These are phyloP conservation scores for Boloria selene DNA, from an alignment of 2,888 invertebrate species.

Conservation along the genomic window DNA sequence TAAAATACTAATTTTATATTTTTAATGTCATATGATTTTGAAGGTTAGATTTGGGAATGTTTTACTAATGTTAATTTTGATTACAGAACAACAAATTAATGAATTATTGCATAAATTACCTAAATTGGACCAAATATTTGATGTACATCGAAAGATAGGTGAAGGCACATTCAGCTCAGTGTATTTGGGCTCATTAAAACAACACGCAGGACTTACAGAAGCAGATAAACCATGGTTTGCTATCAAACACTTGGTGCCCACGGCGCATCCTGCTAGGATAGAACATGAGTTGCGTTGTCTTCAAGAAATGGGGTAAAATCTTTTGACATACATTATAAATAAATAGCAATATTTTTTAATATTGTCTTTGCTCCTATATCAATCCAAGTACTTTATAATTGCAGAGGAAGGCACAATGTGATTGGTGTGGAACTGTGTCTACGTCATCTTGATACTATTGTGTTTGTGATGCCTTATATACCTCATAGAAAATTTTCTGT, in stretches of 20 bases:
- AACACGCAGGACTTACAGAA: slow-evolving; percentile 61
- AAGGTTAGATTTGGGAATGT: slow-evolving; percentile 26
- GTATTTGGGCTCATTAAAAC: slow-evolving; percentile 87
- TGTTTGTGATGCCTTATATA: slow-evolving; percentile 95
- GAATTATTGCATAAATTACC: slow-evolving; percentile 81
- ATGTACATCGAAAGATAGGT: slow-evolving; percentile 87
- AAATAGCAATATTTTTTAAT: no score
- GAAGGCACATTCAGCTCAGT: slow-evolving; percentile 95
- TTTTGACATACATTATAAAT: background rate
- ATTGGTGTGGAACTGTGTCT: slow-evolving; percentile 91
- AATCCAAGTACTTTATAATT: slow-evolving; percentile 47
- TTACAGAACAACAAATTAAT: slow-evolving; percentile 67
- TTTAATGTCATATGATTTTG: slow-evolving; percentile 9
- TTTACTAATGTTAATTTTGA: background rate
- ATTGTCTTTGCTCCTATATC: no score
- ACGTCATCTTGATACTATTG: slow-evolving; percentile 89
- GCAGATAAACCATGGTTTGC: slow-evolving; percentile 85
- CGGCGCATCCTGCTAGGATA: slow-evolving; percentile 91
- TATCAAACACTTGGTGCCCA: slow-evolving; percentile 93
- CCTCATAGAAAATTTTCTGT: slow-evolving; percentile 90
- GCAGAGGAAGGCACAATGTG: slow-evolving; percentile 90
- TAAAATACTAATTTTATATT: background rate
- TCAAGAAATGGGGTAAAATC: slow-evolving; percentile 86
- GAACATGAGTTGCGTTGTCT: slow-evolving; percentile 91
- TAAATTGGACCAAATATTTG: slow-evolving; percentile 83